A percentile compares a stretch with the other conserved stretches of the same genome.
These are phyloP conservation scores for Irena cyanogastra DNA, from an alignment of 2,113 vertebrate species.

Conservation along the genomic window DNA sequence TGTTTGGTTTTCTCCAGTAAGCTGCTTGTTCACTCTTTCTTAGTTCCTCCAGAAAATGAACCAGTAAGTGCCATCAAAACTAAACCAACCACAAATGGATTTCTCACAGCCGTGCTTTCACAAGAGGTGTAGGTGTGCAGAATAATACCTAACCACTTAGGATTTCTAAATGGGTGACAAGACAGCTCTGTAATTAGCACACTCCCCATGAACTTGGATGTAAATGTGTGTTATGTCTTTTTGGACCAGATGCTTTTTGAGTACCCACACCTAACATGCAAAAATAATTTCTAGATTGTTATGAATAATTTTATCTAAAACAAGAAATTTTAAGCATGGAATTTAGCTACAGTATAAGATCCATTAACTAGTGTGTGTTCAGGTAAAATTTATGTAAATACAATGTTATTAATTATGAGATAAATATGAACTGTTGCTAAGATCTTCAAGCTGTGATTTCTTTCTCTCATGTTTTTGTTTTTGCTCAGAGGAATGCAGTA, in stretches of 20 bases:
- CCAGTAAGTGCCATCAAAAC: background rate
- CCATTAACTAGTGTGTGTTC: background rate
- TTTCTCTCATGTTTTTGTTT: constrained; percentile 56
- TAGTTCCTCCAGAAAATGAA: background rate
- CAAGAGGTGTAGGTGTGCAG: background rate
- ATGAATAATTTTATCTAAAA: background rate
- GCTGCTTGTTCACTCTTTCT: background rate
- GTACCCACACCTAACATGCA: background rate
- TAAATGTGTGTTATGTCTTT: background rate
- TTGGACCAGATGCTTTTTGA: background rate
- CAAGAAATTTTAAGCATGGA: background rate
- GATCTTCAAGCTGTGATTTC: constrained; percentile 28
- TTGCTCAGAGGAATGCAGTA: constrained; percentile 86
- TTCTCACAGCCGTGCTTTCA: background rate
- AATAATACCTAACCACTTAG: background rate
- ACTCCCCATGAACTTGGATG: background rate
- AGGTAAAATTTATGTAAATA: background rate
- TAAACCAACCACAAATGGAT: background rate
- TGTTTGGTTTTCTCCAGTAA: background rate
- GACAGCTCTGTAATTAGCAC: background rate
- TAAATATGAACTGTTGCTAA: background rate
- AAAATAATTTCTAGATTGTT: background rate
- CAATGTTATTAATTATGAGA: background rate
- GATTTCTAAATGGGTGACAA: background rate
- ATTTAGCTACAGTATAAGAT: background rate